Conservation (phyloP, 2,113 vertebrate species). For the Emberiza fucata region DNA sequence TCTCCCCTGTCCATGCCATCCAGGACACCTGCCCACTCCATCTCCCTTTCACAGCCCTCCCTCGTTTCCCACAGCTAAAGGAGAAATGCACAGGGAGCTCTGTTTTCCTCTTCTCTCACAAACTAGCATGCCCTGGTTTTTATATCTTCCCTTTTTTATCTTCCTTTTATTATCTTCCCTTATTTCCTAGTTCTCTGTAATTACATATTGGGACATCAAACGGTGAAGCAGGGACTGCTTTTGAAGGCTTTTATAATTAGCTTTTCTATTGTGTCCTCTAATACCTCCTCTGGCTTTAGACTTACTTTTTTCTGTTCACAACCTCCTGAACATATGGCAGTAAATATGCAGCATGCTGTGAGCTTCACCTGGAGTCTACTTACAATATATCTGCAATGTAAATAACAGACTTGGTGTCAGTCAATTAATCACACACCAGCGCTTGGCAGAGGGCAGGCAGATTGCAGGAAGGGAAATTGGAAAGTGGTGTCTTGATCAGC, state of each 20-base stretch:
- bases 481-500: not conserved
- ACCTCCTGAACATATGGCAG: constrained; percentile 65
- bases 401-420: constrained; percentile 58
- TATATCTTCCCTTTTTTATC: constrained; percentile 16
- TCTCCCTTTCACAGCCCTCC: not conserved
- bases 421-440: constrained; percentile 62
- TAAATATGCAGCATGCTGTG: constrained; percentile 63
- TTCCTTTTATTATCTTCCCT: constrained; percentile 31
- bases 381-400: constrained; percentile 59
- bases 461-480: constrained; percentile 27
- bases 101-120: not conserved
- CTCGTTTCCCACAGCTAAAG: not conserved
- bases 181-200: constrained; percentile 48
- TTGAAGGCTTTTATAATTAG: constrained; percentile 58
- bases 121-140: not conserved
- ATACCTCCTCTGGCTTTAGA: constrained; percentile 59
- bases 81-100: not conserved
- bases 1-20: not conserved
- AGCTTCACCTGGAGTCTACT: constrained; percentile 63
- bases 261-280: constrained; percentile 59
- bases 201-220: constrained; percentile 53
- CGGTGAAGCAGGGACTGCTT: not conserved
- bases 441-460: constrained; percentile 54
- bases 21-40: not conserved
- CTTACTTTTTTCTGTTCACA: constrained; percentile 58